Conservation (phyloP, 1,140 invertebrate genomes). For the Oryzaephilus surinamensis region DNA sequence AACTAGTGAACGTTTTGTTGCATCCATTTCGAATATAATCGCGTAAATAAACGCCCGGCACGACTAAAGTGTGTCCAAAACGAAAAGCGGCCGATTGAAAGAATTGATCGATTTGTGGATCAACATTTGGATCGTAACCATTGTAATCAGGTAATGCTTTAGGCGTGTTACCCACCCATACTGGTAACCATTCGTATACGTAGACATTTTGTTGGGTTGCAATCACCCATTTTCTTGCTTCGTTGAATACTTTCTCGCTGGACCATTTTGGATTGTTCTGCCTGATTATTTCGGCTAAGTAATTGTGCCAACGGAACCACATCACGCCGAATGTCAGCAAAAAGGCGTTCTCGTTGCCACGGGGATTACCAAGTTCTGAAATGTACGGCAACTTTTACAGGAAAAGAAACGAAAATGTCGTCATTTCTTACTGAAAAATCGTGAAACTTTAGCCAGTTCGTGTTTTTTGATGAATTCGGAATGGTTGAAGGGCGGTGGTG, state of each 20-base stretch:
- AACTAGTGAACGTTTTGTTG: slow-evolving; percentile 13
- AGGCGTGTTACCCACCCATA: slow-evolving; percentile 32
- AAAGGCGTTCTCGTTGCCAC: slow-evolving; percentile 47
- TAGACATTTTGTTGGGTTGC: slow-evolving; percentile 44
- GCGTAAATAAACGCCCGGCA: slow-evolving; percentile 39
- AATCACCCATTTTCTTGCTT: slow-evolving; percentile 50
- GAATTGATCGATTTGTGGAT: slow-evolving; percentile 58
- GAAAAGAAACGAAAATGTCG: slow-evolving; percentile 24
- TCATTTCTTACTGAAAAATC: slow-evolving; percentile 49
- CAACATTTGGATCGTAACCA: slow-evolving; percentile 47
- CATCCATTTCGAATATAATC: slow-evolving; percentile 34
- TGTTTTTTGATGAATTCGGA: slow-evolving; percentile 32
- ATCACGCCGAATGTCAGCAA: slow-evolving; percentile 45
- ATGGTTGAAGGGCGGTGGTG: slow-evolving; percentile 46
- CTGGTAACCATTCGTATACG: slow-evolving; percentile 43
- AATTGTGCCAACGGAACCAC: slow-evolving; percentile 55
- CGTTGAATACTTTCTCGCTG: slow-evolving; percentile 42
- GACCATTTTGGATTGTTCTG: slow-evolving; percentile 35
- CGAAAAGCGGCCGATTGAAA: slow-evolving; percentile 59
- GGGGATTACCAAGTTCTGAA: slow-evolving; percentile 49
- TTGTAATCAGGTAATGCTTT: slow-evolving; percentile 37
- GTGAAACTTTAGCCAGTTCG: slow-evolving; percentile 36
- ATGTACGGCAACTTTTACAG: slow-evolving; percentile 3
- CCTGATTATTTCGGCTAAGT: slow-evolving; percentile 38
- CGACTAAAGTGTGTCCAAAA: slow-evolving; percentile 55